Conservation (phyloP, 2,888 invertebrate genomes). For the Watsonalla binaria region DNA sequence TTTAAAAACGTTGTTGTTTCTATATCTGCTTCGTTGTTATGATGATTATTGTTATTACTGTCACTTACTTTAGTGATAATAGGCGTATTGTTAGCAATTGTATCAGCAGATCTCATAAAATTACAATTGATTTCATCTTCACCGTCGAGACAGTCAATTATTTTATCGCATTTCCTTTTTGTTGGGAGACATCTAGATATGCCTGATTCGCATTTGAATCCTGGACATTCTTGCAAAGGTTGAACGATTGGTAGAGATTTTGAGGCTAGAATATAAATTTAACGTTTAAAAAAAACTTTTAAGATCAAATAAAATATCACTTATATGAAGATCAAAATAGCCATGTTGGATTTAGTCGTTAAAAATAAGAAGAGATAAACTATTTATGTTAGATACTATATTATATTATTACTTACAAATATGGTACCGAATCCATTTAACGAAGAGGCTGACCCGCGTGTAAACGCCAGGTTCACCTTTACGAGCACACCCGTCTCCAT, state of each 20-base stretch:
- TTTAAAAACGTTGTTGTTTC: neutral
- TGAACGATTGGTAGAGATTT: constrained; percentile 60
- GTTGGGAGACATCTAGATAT: constrained; percentile 83
- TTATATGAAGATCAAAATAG: neutral
- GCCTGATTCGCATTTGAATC: constrained; percentile 83
- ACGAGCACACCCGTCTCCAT: constrained; percentile 91
- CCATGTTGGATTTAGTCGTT: neutral
- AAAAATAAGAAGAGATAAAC: no score
- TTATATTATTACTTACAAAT: constrained; percentile 66
- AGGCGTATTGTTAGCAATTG: constrained; percentile 8
- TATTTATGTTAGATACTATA: neutral
- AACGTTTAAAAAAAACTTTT: constrained; percentile 15
- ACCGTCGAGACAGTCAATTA: constrained; percentile 86
- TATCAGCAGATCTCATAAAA: constrained; percentile 22
- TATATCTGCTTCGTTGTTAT: neutral
- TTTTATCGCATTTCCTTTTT: constrained; percentile 83
- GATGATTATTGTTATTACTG: constrained; percentile 1
- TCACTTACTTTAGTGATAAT: constrained; percentile 5
- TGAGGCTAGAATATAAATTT: constrained; percentile 47
- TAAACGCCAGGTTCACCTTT: constrained; percentile 90
- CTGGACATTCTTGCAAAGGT: constrained; percentile 84
- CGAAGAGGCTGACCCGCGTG: constrained; percentile 85
- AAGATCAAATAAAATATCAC: constrained; percentile 3
- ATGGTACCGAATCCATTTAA: constrained; percentile 85
- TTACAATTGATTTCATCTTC: constrained; percentile 89